A percentile compares a stretch with the other conserved stretches of the same genome.
Conservation (phyloP, 2,888 invertebrate genomes). For the Hyposoter didymator region DNA sequence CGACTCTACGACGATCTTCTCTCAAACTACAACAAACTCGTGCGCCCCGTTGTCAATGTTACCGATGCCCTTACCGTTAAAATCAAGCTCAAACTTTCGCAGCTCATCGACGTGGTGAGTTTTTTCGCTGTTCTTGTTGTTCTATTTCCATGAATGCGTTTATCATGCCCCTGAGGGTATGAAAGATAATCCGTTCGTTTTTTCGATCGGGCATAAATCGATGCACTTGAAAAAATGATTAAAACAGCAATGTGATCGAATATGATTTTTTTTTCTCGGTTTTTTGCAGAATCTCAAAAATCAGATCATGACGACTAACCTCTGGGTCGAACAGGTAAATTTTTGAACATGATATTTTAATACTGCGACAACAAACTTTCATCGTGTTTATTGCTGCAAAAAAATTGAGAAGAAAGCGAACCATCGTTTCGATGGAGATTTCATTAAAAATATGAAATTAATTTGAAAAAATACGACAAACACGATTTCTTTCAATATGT, state of each 20-base stretch:
- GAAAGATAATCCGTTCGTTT: neutral
- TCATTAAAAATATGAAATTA: neutral
- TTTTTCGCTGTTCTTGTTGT: neutral
- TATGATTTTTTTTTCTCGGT: slow-evolving; percentile 44
- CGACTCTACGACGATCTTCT: slow-evolving; percentile 94
- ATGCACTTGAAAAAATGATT: neutral
- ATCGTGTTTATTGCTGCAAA: neutral
- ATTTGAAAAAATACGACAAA: neutral
- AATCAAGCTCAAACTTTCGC: slow-evolving; percentile 94
- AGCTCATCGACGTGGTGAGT: slow-evolving; percentile 95
- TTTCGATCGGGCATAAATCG: neutral
- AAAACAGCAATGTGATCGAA: neutral
- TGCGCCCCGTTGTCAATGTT: slow-evolving; percentile 94
- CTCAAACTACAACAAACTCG: slow-evolving; percentile 94
- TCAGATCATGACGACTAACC: slow-evolving; percentile 89
- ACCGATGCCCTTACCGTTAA: slow-evolving; percentile 93
- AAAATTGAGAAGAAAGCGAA: neutral
- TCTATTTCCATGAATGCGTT: neutral
- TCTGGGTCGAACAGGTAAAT: slow-evolving; percentile 88
- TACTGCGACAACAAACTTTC: neutral
- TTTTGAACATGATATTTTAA: neutral
- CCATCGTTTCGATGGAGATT: neutral
- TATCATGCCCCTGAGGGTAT: neutral
- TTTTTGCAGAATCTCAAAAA: slow-evolving; percentile 88
- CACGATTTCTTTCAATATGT: neutral